These are phyloP conservation scores for Crenuchus spilurus DNA, from an alignment of 2,797 vertebrate genomes.

Conservation along the genomic window DNA sequence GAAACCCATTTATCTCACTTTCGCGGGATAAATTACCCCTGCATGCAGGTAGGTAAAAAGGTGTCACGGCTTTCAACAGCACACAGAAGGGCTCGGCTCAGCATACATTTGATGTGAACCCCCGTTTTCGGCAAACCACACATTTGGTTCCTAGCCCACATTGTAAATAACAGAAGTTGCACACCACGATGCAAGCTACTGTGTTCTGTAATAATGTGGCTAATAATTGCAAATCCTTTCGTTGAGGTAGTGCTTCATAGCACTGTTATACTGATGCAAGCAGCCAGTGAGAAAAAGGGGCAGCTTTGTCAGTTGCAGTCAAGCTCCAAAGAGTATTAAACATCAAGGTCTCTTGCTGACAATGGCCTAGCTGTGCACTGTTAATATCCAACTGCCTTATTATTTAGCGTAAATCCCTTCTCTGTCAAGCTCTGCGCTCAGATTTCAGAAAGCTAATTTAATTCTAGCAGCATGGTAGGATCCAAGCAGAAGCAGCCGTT, in stretches of 20 bases:
- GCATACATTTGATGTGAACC: constrained; percentile 8
- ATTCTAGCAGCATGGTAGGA: constrained; percentile 61
- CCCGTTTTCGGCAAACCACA: neutral
- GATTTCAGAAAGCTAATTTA: constrained; percentile 74
- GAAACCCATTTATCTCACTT: constrained; percentile 44
- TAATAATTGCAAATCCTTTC: constrained; percentile 72
- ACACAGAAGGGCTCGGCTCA: constrained; percentile 9
- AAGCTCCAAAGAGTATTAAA: constrained; percentile 66
- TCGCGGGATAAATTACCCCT: constrained; percentile 39
- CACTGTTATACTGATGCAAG: constrained; percentile 60
- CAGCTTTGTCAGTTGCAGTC: constrained; percentile 69
- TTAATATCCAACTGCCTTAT: constrained; percentile 67
- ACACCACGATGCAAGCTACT: constrained; percentile 54
- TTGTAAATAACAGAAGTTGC: constrained; percentile 62
- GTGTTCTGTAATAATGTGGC: constrained; percentile 66
- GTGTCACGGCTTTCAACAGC: constrained; percentile 20
- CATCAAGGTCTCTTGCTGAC: constrained; percentile 69
- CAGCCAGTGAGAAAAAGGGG: constrained; percentile 53
- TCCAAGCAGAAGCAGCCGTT: constrained; percentile 35
- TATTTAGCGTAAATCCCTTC: constrained; percentile 67
- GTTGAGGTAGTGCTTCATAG: constrained; percentile 51
- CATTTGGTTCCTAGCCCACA: constrained; percentile 48
- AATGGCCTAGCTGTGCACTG: constrained; percentile 57
- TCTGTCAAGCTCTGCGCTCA: constrained; percentile 65
- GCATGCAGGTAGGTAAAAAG: constrained; percentile 23